phyloP scores from a whole-genome alignment of 1,140 invertebrate genomes.

The Habropoda laboriosa region DNA sequence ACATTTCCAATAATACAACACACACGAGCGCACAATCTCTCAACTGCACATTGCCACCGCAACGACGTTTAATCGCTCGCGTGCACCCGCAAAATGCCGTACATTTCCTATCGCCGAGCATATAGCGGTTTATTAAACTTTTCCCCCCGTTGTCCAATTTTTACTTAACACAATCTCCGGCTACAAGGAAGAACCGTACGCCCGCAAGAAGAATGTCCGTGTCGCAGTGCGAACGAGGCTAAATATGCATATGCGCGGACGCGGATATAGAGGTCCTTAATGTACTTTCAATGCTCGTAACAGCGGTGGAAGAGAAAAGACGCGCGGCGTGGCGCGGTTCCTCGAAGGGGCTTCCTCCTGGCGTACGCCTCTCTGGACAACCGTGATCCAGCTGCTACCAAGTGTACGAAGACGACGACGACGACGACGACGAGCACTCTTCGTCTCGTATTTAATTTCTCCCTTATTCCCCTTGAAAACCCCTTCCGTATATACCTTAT shows the following conservation, averaged over 20 bases:
- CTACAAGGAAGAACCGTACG: not conserved
- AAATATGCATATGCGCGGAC: slow-evolving; percentile 43
- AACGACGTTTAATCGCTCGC: not conserved
- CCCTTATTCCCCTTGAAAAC: no score
- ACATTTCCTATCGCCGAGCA: not conserved
- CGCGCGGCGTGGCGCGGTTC: no score
- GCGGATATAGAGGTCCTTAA: slow-evolving; percentile 37
- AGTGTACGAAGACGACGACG: not conserved
- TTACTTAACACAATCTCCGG: not conserved
- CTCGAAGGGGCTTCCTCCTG: not conserved
- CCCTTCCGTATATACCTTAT: not conserved
- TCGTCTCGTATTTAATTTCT: slow-evolving; percentile 7
- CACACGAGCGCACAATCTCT: no score
- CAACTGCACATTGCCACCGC: no score
- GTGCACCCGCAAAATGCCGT: not conserved
- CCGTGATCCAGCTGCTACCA: slow-evolving; percentile 2
- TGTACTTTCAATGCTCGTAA: slow-evolving; percentile 53
- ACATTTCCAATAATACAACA: no score
- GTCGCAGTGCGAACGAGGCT: slow-evolving; percentile 16
- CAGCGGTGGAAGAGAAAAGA: slow-evolving; percentile 11
- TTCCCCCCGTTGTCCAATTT: not conserved
- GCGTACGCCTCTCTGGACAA: not conserved
- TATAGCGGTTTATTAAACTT: not conserved
- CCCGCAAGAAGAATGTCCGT: not conserved
- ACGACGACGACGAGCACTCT: not conserved